Evolutionary conservation across 2,888 invertebrate genomes (phyloP).

Genomic region (Cremastinae sp.): DNA sequence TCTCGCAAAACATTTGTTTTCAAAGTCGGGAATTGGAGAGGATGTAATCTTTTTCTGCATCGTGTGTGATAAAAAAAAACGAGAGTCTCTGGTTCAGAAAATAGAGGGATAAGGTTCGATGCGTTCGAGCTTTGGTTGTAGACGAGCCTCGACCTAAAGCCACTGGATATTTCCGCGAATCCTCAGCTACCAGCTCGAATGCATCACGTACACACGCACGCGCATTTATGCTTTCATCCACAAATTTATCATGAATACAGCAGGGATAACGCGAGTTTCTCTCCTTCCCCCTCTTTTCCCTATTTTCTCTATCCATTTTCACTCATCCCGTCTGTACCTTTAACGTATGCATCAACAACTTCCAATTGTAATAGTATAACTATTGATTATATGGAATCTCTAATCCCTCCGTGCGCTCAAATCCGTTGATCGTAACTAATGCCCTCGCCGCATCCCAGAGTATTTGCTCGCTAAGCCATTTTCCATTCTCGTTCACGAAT

Average conservation of each 20-base stretch:
- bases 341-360: slow-evolving; percentile 75
- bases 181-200: neutral
- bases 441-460: slow-evolving; percentile 55
- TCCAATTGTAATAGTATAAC: slow-evolving; percentile 74
- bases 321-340: slow-evolving; percentile 56
- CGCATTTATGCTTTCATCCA: slow-evolving; percentile 14
- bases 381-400: slow-evolving; percentile 73
- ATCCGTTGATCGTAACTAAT: slow-evolving; percentile 69
- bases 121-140: slow-evolving; percentile 49
- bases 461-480: slow-evolving; percentile 51
- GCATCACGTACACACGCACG: neutral
- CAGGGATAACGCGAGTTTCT: slow-evolving; percentile 24
- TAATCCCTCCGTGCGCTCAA: slow-evolving; percentile 69
- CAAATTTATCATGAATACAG: slow-evolving; percentile 2
- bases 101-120: slow-evolving; percentile 31
- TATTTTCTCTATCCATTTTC: slow-evolving; percentile 55
- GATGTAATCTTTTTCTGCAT: slow-evolving; percentile 30
- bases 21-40: slow-evolving; percentile 45
- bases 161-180: slow-evolving; percentile 28
- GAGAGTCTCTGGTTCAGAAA: neutral
- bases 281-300: slow-evolving; percentile 15
- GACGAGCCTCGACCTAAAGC: slow-evolving; percentile 42
- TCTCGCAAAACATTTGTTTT: too few relatives aligned
- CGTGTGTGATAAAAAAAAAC: slow-evolving; percentile 22
- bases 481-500: slow-evolving; percentile 39